These are phyloP conservation scores for Folsomia manolachei DNA, from an alignment of 2,888 invertebrate genomes.

Conservation along the genomic window DNA sequence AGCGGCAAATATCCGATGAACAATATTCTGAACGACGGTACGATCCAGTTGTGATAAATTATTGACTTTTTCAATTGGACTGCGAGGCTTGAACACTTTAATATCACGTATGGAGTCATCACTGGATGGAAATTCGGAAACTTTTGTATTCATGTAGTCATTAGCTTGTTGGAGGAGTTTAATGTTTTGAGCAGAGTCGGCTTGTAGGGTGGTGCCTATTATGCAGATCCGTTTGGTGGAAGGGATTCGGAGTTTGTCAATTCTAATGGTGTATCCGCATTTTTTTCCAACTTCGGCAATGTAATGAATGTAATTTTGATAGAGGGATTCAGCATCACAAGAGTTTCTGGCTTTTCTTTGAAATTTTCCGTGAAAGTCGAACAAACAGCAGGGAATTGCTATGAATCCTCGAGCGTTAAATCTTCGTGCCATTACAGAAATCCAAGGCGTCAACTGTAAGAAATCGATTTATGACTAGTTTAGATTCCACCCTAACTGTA, in stretches of 20 bases:
- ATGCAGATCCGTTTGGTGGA: conserved; percentile 70
- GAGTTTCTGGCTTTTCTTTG: conserved; percentile 56
- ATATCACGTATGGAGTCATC: conserved; percentile 9
- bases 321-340: conserved; percentile 62
- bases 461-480: no score
- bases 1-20: conserved; percentile 23
- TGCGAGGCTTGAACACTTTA: conserved; percentile 65
- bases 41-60: conserved; percentile 51
- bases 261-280: conserved; percentile 71
- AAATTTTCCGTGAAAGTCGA: conserved; percentile 67
- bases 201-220: conserved; percentile 32
- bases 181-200: background rate
- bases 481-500: no score
- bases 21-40: conserved; percentile 4
- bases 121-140: conserved; percentile 4
- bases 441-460: conserved; percentile 98
- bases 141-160: conserved; percentile 3
- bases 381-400: conserved; percentile 88
- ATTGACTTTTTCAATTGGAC: conserved; percentile 54
- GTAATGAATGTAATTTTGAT: conserved; percentile 60
- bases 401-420: conserved; percentile 73
- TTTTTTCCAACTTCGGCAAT: conserved; percentile 61
- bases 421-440: conserved; percentile 85
- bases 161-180: background rate
- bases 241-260: conserved; percentile 89